phyloP scores from a whole-genome alignment of 2,888 invertebrate genomes.

The Micropterix aruncella region DNA sequence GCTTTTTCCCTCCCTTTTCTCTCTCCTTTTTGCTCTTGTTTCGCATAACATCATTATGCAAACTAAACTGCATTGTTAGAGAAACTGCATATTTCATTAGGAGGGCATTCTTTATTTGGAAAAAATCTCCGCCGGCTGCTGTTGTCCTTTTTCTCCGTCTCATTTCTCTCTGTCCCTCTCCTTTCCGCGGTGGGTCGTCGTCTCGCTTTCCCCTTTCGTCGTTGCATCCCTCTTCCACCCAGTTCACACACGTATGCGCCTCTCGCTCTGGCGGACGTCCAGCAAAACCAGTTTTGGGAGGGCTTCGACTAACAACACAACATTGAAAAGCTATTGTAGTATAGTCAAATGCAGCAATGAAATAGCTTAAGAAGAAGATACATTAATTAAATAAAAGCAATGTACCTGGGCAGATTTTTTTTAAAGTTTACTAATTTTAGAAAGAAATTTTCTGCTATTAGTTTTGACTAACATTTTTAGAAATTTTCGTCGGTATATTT shows the following conservation, averaged over 20 bases:
- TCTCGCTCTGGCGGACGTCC: neutral
- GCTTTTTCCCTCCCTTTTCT: constrained; percentile 2
- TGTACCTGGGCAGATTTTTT: too few species aligned
- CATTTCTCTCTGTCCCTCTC: too few species aligned
- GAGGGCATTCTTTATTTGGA: constrained; percentile 5
- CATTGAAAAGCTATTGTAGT: neutral
- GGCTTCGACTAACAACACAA: neutral
- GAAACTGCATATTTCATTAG: constrained; percentile 9
- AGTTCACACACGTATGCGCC: neutral
- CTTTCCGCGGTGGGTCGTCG: too few species aligned
- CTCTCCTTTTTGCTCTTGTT: constrained; percentile 1
- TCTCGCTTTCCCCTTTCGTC: neutral
- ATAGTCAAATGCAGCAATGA: neutral
- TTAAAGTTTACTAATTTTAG: too few species aligned
- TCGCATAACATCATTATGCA: constrained; percentile 8
- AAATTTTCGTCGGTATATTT: too few species aligned
- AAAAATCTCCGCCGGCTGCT: constrained; percentile 3
- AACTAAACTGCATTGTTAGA: constrained; percentile 10
- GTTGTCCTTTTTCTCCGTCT: neutral
- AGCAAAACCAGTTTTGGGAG: neutral
- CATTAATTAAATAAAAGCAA: too few species aligned
- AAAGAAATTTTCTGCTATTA: too few species aligned
- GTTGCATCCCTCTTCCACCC: neutral
- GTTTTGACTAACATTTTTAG: too few species aligned
- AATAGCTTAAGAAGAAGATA: too few species aligned